Percentiles rank a stretch among this genome's conserved stretches.
These are phyloP conservation scores for Grantiella picta DNA, from an alignment of 2,113 vertebrate genomes.

Conservation along the genomic window DNA sequence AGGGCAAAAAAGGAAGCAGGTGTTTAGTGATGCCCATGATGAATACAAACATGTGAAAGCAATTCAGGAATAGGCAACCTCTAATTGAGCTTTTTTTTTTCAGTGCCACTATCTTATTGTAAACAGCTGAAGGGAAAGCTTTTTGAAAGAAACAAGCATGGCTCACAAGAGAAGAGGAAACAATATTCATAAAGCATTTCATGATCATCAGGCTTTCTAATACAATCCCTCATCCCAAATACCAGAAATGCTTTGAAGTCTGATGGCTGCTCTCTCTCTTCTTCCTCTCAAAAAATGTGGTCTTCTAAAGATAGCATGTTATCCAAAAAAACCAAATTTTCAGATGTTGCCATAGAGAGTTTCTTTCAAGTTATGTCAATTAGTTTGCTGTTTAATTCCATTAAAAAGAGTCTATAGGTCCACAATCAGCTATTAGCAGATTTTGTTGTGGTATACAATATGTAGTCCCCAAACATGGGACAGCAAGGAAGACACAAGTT, in stretches of 20 bases:
- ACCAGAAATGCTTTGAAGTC: not conserved
- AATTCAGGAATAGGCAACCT: not conserved
- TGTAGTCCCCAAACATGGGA: not conserved
- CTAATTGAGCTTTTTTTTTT: not conserved
- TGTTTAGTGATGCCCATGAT: not conserved
- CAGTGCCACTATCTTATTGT: not conserved
- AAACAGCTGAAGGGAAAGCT: not conserved
- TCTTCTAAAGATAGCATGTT: not conserved
- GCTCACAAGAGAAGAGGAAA: not conserved
- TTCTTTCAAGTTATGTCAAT: not conserved
- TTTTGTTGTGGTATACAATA: not conserved
- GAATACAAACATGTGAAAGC: not conserved
- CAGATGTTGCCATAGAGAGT: not conserved
- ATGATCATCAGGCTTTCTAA: not conserved
- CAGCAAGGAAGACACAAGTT: not conserved
- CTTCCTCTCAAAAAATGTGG: not conserved
- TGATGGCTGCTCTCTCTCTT: not conserved
- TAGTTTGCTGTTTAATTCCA: not conserved
- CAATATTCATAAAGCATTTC: not conserved
- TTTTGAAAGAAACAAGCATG: not conserved
- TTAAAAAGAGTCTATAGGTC: not conserved
- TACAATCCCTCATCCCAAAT: not conserved
- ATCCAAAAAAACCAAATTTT: not conserved
- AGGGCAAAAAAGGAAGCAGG: not conserved
- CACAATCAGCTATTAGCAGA: not conserved